Evolutionary conservation across 23 tunicate genomes (phyloP), one percentile per base, ranked within the genome.

Genomic region (Diplosoma virens): DNA sequence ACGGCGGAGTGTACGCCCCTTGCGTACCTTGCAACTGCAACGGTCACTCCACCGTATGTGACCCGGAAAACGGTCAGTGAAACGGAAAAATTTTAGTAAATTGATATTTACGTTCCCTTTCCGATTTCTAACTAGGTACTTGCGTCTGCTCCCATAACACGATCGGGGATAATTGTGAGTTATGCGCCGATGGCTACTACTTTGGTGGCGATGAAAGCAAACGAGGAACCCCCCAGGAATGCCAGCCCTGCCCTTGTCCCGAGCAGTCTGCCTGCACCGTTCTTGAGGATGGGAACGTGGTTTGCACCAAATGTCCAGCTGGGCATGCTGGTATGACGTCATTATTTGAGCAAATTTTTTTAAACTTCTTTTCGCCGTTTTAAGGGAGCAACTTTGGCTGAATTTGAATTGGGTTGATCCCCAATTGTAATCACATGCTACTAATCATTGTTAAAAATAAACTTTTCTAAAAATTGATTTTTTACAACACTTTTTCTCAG

Each of bases 221-320:
- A 32, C 34, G 77, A 16, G 94, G 94, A 74, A 87, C 86, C 32
- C 82, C 85, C 20, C 86, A 81, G 24, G 83, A 81, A 56, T 94
- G 98, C 68, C 82, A 89, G 59, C 85, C 89, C 22, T 94, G 98
- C 80, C 98, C 98, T 2, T 94, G 98, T 66, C 98, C 98, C 7
- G 79, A 78, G 17, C 35, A 65, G 48, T 79, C 93, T 0, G 85
- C 91, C 3, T 94, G 98, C 46, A 86, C 94, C 0, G n/a, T 74
- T 58, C 71, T 79, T 25, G 74, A 78, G 14, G 98, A 82, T 33
- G 98, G 83, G 0, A 48, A 32, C 27, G 95, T 94, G 28, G 87
- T 75, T 1, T 94, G 98, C 47, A 63, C 86, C 25, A 87, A 77
- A 29, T 94, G 98, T 53, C 98, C 95, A 21, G 75, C 81, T 9